Evolutionary conservation across 2,888 invertebrate species (phyloP), one percentile per base, ranked within the genome.

Genomic region (Amphimallon solstitiale): DNA sequence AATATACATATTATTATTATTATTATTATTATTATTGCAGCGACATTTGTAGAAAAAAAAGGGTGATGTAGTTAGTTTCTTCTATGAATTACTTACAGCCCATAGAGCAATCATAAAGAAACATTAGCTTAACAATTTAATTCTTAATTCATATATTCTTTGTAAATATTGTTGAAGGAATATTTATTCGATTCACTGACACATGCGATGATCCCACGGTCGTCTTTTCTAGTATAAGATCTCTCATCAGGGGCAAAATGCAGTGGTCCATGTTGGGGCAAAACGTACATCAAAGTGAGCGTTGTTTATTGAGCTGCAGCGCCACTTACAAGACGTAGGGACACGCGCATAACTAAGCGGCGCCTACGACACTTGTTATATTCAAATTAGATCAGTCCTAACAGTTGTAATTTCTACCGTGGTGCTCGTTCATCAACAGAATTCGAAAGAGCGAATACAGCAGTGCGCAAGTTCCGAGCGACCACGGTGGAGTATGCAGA

Each of bases 331-430:
- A 76, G 77, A 75, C 75, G 72, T 68, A 71, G 69, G 74, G 73
- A 76, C 77, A 77, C 76, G 77, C 71, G 76, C 76, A 77, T 77
- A 78, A 77, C 77, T 77, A 77, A 77, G 71, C 72, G 75, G 77
- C 77, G 77, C 79, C 78, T 77, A 77, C 78, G 76, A 76, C 75
- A 76, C 76, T 75, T 75, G 76, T 78, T 77, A 74, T 77, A 78
- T 78, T 78, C 77, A 79, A 78, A 79, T 79, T 78, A 78, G 75
- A 69, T 72, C 71, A 69, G 66, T 71, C 71, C 70, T 71, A 75
- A 77, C 78, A 78, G 74, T 75, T 77, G 78, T 78, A 75, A 71
- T 70, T 73, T 75, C 74, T 75, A 76, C 76, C 69, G 74, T 72
- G 54, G 45, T 49, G 66, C 69, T 68, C 61, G 66, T 69, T 70